Evolutionary conservation across 2,113 vertebrate species (phyloP).

Genomic region (Lichenostomus cassidix): DNA sequence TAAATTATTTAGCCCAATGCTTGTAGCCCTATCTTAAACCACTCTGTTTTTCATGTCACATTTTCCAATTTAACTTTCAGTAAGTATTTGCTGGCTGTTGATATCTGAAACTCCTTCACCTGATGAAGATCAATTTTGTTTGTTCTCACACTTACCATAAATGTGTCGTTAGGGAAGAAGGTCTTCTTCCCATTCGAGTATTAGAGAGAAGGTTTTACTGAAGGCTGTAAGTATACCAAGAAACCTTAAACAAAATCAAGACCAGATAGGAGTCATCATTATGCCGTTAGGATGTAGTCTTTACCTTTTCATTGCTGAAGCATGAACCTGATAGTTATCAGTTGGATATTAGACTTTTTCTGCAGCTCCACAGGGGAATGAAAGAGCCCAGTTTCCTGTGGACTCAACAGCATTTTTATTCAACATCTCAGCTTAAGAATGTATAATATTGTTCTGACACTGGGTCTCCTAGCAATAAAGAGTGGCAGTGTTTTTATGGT

Average conservation of each 20-base stretch:
- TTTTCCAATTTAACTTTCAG: neutral
- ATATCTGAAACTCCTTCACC: neutral
- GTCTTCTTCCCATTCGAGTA: neutral
- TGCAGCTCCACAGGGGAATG: neutral
- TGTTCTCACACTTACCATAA: neutral
- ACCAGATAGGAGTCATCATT: neutral
- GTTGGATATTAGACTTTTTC: neutral
- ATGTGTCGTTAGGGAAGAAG: neutral
- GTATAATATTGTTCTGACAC: neutral
- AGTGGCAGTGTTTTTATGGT: neutral
- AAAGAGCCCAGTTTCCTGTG: neutral
- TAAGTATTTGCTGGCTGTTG: neutral
- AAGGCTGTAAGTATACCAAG: neutral
- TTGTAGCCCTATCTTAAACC: neutral
- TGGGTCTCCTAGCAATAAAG: neutral
- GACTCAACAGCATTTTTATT: neutral
- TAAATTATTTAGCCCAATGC: neutral
- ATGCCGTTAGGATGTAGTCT: neutral
- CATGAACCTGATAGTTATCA: neutral
- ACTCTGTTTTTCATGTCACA: neutral
- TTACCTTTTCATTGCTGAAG: neutral
- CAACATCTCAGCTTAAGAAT: neutral
- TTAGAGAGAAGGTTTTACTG: neutral
- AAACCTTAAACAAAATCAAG: neutral
- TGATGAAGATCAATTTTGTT: neutral